These are phyloP conservation scores for Dendrophyllia cribrosa DNA, from an alignment of 64 coral and sea anemone genomes.

Conservation along the genomic window DNA sequence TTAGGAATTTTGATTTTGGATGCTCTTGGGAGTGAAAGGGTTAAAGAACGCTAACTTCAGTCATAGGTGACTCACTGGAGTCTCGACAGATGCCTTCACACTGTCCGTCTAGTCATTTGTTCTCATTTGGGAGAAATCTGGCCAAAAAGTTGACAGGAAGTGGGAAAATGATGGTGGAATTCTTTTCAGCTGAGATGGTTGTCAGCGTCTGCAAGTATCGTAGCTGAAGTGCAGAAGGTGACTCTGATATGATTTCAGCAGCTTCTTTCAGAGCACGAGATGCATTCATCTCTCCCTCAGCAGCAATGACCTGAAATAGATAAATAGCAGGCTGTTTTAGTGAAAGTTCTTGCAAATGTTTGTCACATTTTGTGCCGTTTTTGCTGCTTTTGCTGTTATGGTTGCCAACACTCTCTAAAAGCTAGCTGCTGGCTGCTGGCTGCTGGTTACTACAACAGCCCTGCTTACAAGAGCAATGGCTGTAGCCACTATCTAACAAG, in stretches of 20 bases:
- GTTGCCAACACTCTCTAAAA: too few relatives aligned
- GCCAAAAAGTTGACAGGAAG: conserved; percentile 73
- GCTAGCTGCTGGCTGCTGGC: too few relatives aligned
- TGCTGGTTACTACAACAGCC: too few relatives aligned
- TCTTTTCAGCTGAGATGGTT: conserved; percentile 86
- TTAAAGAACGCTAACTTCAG: background rate
- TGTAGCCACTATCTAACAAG: too few relatives aligned
- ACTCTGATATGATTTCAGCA: conserved; percentile 79
- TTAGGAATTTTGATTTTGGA: too few relatives aligned
- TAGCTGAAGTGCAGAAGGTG: conserved; percentile 75
- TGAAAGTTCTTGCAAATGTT: too few relatives aligned
- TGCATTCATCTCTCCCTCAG: conserved; percentile 87
- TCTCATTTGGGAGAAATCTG: conserved; percentile 37
- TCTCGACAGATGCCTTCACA: background rate
- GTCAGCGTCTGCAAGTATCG: conserved; percentile 84
- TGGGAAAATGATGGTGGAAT: conserved; percentile 85
- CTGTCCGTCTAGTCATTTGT: conserved; percentile 19
- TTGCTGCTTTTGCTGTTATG: too few relatives aligned
- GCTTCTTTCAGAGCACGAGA: conserved; percentile 84
- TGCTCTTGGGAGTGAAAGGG: too few relatives aligned
- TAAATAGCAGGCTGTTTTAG: background rate
- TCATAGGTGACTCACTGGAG: background rate
- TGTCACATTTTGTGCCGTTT: too few relatives aligned
- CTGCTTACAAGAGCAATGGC: too few relatives aligned
- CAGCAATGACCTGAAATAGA: conserved; percentile 72